Evolutionary conservation across 23 tunicate species (phyloP), one percentile per base, ranked within the genome.

Genomic region (Ciona savignyi): DNA sequence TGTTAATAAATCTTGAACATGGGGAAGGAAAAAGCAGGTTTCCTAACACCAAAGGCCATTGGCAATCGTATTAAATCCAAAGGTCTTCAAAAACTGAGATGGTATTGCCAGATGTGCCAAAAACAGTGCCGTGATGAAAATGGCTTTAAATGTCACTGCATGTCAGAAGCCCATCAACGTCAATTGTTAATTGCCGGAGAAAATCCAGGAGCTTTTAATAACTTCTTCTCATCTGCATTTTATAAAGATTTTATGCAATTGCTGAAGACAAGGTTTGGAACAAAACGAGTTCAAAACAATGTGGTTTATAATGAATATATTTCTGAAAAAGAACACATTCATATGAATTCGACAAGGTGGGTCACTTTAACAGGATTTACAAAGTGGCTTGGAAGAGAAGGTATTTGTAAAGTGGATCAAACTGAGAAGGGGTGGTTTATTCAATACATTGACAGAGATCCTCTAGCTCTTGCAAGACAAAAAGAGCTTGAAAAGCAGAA

Each of bases 71-170:
- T 86, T 25, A 94, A 94, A 65, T 87, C 95, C 51, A 94, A 94
- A 51, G 99, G 99, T 0, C 63, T 94, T 34, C 99, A 94, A 61
- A 94, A 94, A 75, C 68, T 94, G 85, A 66, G 99, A 86, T 94
- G 99, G 99, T 94, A 94, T 71, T 94, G 99, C 65, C 99, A 94
- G 31, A 94, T 94, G 99, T 94, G 99, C 69, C 95, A 94, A 72
- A 94, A 94, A 51, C 99, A 94, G 73, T 94, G 99, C 42, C 71
- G 99, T 34, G 99, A 94, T 83, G 99, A 86, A 85, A 94, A 94
- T 83, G 99, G 99, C 30, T 94, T 94, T 78, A 94, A 94, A 88
- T 94, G 99, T 66, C 99, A 94, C 63, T 79, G 86, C 72, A 87
- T 83, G 99, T 94, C 99, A 21, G 99, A 94, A 42, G 87, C 99